These are phyloP conservation scores for Sinocyclocheilus anshuiensis DNA, from an alignment of 2,113 vertebrate species.

Conservation along the genomic window DNA sequence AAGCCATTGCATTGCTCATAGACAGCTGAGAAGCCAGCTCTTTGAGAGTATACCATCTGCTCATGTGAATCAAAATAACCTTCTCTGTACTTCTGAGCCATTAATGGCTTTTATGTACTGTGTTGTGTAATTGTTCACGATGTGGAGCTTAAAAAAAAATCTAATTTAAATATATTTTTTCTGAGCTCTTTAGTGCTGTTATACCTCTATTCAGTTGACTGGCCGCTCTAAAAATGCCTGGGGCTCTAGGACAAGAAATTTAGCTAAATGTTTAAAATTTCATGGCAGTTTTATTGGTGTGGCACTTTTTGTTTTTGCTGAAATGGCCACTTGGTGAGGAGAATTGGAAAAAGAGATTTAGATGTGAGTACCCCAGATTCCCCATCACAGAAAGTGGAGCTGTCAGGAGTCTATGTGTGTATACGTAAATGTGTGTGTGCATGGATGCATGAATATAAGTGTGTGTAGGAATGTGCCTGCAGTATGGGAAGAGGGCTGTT, in stretches of 20 bases:
- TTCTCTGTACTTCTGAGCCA: background rate
- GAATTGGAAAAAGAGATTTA: conserved; percentile 10
- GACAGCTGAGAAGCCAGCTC: conserved; percentile 17
- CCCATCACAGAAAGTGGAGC: conserved; percentile 36
- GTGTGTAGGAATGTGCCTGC: conserved; percentile 57
- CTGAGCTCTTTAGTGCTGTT: background rate
- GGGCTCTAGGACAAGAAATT: background rate
- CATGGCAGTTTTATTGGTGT: background rate
- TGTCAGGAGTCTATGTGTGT: conserved; percentile 40
- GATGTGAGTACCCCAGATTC: conserved; percentile 17
- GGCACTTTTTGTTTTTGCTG: conserved; percentile 22
- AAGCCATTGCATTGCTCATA: background rate
- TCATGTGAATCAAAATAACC: conserved; percentile 29
- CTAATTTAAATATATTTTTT: background rate
- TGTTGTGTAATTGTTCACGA: background rate
- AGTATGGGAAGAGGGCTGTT: background rate
- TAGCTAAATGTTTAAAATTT: conserved; percentile 14
- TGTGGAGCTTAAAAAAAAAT: background rate
- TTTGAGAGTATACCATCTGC: conserved; percentile 28
- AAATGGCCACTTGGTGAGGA: conserved; percentile 24
- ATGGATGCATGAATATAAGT: conserved; percentile 27
- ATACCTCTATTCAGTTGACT: background rate
- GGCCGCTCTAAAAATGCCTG: conserved; percentile 4
- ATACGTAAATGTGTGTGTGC: background rate
- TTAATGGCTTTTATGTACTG: conserved; percentile 26